Conservation (phyloP, 2,888 invertebrate species). For the Metopia argyrocephala region DNA sequence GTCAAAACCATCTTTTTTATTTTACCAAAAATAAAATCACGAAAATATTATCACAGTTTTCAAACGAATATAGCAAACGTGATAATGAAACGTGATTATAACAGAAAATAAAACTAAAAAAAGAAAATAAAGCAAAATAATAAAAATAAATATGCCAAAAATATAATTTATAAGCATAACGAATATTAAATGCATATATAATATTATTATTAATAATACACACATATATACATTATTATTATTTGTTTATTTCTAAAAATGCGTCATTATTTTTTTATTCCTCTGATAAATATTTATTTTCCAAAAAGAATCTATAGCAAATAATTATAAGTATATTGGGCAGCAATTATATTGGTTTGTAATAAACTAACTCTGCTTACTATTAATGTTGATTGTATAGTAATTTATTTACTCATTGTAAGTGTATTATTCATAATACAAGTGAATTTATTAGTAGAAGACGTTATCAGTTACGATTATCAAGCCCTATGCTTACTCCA, state of each 20-base stretch:
- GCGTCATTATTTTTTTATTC: background rate
- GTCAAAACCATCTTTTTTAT: conserved; percentile 5
- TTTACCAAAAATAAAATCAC: conserved; percentile 1
- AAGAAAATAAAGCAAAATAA: background rate
- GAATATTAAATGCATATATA: no score
- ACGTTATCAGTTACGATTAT: no score
- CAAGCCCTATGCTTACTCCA: no score
- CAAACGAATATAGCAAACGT: conserved; percentile 17
- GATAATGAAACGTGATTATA: conserved; percentile 25
- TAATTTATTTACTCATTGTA: no score
- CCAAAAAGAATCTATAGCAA: no score
- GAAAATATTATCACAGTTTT: conserved; percentile 1
- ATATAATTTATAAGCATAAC: background rate
- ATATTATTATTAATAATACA: background rate
- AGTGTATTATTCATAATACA: no score
- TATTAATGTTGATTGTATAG: no score
- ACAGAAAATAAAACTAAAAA: background rate
- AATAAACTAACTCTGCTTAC: no score
- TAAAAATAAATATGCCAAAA: conserved; percentile 9
- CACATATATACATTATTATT: background rate
- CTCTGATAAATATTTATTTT: no score
- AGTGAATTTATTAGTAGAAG: no score
- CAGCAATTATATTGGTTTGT: no score
- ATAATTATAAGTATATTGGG: no score
- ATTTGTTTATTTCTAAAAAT: background rate